Base-by-base conservation (phyloP, 2,888 invertebrate genomes). In the Melieria picta region DNA sequence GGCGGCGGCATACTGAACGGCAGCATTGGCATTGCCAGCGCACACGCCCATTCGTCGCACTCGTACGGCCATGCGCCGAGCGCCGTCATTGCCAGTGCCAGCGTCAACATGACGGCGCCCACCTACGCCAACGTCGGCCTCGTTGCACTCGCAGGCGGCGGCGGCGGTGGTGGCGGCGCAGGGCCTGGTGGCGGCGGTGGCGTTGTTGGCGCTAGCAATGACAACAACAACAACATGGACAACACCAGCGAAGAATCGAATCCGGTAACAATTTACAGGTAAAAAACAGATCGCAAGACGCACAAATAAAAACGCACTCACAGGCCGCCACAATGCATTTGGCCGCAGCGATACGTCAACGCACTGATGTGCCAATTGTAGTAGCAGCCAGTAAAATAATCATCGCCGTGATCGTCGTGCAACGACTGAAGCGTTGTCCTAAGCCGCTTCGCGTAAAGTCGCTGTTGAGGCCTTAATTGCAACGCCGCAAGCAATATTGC, bases 211-310 rank as follows among this genome's bases (percentile, higher is more conserved):
- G 72, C 72, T 42, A 77, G 76, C 84, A 90, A 90, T 84, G 89
- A 91, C 86, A 91, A 89, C 87, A 91, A 91, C 88, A 91, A 91
- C 83, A 91, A 91, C 83, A 91, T 91, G 84, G 93, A 94, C 89
- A 94, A 93, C 90, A 92, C 91, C 87, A 93, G 93, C 90, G 93
- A 94, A 87, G 93, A 94, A 89, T 93, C 93, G 87, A 93, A 92
- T 89, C 92, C 93, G 87, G 92, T 94, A 88, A 94, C 94, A 80
- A 94, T 95, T 88, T 95, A 95, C 91, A 93, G 95, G 95, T 94
- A 93, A 84, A 75, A 9, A 55, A 46, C 16, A 65, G 16, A 52
- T 61, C 13, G 43, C 50, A 42, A 47, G 48, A 43, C 46, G 11
- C 55, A 61, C 43, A 52, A 11, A 48, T 58, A 47, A 56, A 47